These are phyloP conservation scores for Orussus abietinus DNA, from an alignment of 1,140 invertebrate species.

Conservation along the genomic window DNA sequence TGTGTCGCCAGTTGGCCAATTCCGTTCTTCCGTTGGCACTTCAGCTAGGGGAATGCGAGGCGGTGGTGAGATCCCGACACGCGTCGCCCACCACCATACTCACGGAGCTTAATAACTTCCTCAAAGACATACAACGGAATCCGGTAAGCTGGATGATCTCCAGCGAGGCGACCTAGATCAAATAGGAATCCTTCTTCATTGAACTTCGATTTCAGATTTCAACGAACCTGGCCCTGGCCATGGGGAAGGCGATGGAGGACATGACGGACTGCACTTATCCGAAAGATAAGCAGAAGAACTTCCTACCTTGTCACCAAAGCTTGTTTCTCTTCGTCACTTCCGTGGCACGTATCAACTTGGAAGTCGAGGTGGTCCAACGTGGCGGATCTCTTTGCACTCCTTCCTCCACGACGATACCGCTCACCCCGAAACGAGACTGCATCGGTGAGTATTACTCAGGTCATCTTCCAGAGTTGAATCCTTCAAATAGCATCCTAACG, in stretches of 20 bases:
- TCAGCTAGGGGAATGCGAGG: slow-evolving; percentile 66
- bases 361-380: slow-evolving; percentile 85
- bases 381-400: slow-evolving; percentile 69
- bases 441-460: slow-evolving; percentile 62
- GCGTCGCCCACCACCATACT: slow-evolving; percentile 55
- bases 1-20: slow-evolving; percentile 91
- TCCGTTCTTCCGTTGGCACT: slow-evolving; percentile 85
- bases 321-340: slow-evolving; percentile 87
- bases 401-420: slow-evolving; percentile 55
- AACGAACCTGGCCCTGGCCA: slow-evolving; percentile 71
- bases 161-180: too few species aligned
- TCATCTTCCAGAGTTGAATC: neutral
- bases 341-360: slow-evolving; percentile 87
- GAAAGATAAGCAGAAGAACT: slow-evolving; percentile 57
- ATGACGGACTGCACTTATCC: slow-evolving; percentile 77
- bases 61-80: slow-evolving; percentile 60
- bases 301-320: slow-evolving; percentile 65
- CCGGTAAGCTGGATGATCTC: slow-evolving; percentile 52
- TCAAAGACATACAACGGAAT: slow-evolving; percentile 65
- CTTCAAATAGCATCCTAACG: slow-evolving; percentile 6
- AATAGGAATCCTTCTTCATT: slow-evolving; percentile 10
- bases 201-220: slow-evolving; percentile 45
- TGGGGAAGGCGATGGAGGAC: slow-evolving; percentile 89
- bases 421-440: slow-evolving; percentile 79
- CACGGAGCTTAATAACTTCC: slow-evolving; percentile 60